phyloP scores from a whole-genome alignment of 2,113 vertebrate species.

The Ameiurus melas region DNA sequence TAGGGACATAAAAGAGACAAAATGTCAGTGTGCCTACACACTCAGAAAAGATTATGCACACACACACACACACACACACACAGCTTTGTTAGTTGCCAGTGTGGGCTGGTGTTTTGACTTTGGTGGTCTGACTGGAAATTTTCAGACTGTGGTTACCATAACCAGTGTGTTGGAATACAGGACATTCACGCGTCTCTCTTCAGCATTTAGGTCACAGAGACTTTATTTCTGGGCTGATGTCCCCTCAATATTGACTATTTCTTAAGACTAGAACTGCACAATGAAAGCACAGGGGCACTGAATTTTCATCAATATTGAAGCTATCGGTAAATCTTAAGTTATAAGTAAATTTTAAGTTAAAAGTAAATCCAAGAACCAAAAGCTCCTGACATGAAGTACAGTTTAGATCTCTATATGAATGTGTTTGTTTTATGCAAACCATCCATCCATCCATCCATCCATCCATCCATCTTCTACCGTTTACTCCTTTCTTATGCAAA shows the following conservation, averaged over 20 bases:
- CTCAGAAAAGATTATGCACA: too few relatives aligned
- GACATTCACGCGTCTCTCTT: neutral
- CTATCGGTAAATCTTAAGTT: neutral
- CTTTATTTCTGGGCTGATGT: neutral
- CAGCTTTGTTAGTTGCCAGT: neutral
- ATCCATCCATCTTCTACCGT: too few relatives aligned
- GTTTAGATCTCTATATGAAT: neutral
- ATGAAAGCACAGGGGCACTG: neutral
- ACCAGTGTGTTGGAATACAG: neutral
- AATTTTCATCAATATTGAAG: neutral
- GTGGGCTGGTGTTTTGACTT: neutral
- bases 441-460: too few relatives aligned
- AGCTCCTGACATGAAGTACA: neutral
- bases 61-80: neutral
- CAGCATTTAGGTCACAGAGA: neutral
- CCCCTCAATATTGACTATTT: neutral
- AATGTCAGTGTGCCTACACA: constrained; percentile 2
- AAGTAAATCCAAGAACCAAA: neutral
- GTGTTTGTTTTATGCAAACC: neutral
- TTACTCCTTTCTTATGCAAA: neutral
- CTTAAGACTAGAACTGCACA: neutral
- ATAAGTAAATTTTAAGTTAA: neutral
- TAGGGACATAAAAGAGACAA: neutral
- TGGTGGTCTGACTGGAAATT: constrained; percentile 21
- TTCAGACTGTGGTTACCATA: neutral